Conservation (phyloP, 2,797 vertebrate species). For the Gobio occitaniae region DNA sequence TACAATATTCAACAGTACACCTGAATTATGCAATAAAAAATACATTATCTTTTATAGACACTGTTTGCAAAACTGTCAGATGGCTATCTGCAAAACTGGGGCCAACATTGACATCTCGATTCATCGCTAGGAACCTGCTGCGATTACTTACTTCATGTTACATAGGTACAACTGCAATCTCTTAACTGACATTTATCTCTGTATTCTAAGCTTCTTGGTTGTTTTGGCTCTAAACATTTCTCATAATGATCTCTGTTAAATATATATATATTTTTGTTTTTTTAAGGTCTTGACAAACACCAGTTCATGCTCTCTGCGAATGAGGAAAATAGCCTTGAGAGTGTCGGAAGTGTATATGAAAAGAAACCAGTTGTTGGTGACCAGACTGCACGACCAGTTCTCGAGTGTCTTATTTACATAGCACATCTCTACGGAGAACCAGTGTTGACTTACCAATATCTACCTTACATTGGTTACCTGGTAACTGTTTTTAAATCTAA, state of each 20-base stretch:
- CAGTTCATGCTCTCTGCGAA: constrained; percentile 82
- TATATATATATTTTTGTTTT: background rate
- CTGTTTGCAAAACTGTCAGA: constrained; percentile 94
- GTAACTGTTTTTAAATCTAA: constrained; percentile 69
- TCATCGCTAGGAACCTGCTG: constrained; percentile 91
- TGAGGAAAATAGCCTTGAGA: constrained; percentile 82
- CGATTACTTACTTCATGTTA: constrained; percentile 95
- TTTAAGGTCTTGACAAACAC: constrained; percentile 87
- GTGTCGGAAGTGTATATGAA: constrained; percentile 88
- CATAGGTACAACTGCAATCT: constrained; percentile 78
- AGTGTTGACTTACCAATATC: constrained; percentile 96
- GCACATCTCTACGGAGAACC: constrained; percentile 96
- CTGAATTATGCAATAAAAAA: background rate
- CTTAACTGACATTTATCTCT: background rate
- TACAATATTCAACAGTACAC: background rate
- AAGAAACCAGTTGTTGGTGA: constrained; percentile 91
- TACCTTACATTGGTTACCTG: constrained; percentile 97
- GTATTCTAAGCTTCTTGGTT: background rate
- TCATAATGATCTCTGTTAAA: background rate
- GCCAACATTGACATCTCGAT: constrained; percentile 92
- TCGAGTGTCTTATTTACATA: constrained; percentile 93
- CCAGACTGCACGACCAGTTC: constrained; percentile 87
- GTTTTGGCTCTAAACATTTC: constrained; percentile 2
- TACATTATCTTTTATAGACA: constrained; percentile 80
- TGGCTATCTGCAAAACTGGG: constrained; percentile 97